Conservation (phyloP, 1,140 invertebrate species). For the Drosophila sturtevanti region DNA sequence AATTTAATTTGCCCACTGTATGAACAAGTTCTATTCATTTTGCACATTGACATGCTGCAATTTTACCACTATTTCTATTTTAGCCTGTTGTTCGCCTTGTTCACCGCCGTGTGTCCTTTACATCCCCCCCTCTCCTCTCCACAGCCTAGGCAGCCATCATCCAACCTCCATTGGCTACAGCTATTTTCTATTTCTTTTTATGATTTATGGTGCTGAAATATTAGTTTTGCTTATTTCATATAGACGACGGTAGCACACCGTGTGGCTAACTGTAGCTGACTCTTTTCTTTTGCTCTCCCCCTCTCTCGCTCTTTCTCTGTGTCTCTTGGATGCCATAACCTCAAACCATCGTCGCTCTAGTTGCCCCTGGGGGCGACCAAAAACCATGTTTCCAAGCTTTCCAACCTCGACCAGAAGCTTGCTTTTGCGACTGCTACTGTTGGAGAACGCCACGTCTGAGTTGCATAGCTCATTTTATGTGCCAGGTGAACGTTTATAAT, state of each 20-base stretch:
- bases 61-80: constrained; percentile 32
- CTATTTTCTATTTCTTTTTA: constrained; percentile 70
- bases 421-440: background rate
- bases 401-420: constrained; percentile 5
- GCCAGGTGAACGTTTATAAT: constrained; percentile 63
- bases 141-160: too few relatives aligned
- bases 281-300: background rate
- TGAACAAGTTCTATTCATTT: background rate
- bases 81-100: constrained; percentile 24
- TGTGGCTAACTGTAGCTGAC: constrained; percentile 21
- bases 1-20: background rate
- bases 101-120: too few relatives aligned
- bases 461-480: constrained; percentile 68
- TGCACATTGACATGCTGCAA: constrained; percentile 10
- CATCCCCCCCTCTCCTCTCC: background rate
- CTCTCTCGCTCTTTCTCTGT: background rate
- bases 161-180: constrained; percentile 24
- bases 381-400: constrained; percentile 12
- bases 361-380: constrained; percentile 13
- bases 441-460: constrained; percentile 52
- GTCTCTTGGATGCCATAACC: background rate
- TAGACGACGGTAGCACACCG: constrained; percentile 30
- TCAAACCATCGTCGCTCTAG: background rate
- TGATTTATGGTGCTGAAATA: constrained; percentile 77
- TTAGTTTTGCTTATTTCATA: constrained; percentile 78